phyloP scores from a whole-genome alignment of 2,888 invertebrate genomes.

The Torymus auratus region DNA sequence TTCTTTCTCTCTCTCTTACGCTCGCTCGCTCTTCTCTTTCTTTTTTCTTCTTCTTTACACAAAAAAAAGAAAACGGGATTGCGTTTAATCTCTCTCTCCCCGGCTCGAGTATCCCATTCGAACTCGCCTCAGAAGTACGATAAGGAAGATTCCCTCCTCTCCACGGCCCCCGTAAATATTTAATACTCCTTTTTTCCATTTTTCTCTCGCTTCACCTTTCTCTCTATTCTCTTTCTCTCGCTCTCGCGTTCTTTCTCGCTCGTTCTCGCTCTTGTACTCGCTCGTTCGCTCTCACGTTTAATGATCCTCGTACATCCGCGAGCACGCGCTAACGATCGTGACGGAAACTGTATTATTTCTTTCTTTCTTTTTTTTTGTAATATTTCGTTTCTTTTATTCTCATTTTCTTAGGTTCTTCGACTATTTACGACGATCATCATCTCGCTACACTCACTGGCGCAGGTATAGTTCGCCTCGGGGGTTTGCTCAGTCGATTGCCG shows the following conservation, averaged over 20 bases:
- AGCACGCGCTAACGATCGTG: slow-evolving; percentile 63
- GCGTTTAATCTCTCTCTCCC: slow-evolving; percentile 9
- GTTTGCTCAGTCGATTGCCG: not conserved
- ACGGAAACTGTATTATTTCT: slow-evolving; percentile 41
- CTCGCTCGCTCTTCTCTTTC: not conserved
- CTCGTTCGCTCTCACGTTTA: not conserved
- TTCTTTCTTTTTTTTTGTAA: slow-evolving; percentile 34
- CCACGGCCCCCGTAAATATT: slow-evolving; percentile 76
- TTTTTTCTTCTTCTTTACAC: slow-evolving; percentile 22
- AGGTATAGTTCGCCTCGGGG: slow-evolving; percentile 1
- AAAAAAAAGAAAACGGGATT: slow-evolving; percentile 36
- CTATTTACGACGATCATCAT: too few relatives aligned
- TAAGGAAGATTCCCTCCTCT: slow-evolving; percentile 74
- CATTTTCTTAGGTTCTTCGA: too few relatives aligned
- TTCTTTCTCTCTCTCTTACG: slow-evolving; percentile 27
- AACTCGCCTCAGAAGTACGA: slow-evolving; percentile 51
- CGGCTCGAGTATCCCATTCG: slow-evolving; percentile 31
- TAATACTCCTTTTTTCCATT: slow-evolving; percentile 72
- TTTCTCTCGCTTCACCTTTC: slow-evolving; percentile 58
- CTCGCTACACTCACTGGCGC: too few relatives aligned
- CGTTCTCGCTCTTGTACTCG: slow-evolving; percentile 57
- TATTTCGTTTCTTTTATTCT: too few relatives aligned
- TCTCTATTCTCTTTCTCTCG: slow-evolving; percentile 58
- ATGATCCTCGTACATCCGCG: slow-evolving; percentile 59
- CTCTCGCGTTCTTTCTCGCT: slow-evolving; percentile 47